A percentile compares a stretch with the other conserved stretches of the same genome.
These are phyloP conservation scores for Eudemis profundana DNA, from an alignment of 2,888 invertebrate species.

Conservation along the genomic window DNA sequence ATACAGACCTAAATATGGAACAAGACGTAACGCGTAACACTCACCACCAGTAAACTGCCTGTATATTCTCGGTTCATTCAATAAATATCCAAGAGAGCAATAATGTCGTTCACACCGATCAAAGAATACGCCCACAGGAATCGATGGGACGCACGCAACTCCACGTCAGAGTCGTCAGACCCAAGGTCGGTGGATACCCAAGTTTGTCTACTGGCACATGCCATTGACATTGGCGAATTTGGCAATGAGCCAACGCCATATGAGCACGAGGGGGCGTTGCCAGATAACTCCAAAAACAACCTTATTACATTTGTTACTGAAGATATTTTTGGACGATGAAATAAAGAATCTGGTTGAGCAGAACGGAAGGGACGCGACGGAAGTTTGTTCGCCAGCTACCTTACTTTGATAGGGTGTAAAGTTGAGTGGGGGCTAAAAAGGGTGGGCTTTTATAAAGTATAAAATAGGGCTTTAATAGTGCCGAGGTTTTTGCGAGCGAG, in stretches of 20 bases:
- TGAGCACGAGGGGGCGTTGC: slow-evolving; percentile 52
- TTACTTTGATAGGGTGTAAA: slow-evolving; percentile 18
- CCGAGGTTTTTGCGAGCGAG: slow-evolving; percentile 4
- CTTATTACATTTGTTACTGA: slow-evolving; percentile 22
- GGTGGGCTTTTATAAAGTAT: slow-evolving; percentile 34
- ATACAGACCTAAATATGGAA: not conserved
- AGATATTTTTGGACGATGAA: not conserved
- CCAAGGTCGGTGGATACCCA: slow-evolving; percentile 44
- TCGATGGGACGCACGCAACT: slow-evolving; percentile 18
- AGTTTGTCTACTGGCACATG: slow-evolving; percentile 63
- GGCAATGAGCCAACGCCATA: slow-evolving; percentile 54
- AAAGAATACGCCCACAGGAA: slow-evolving; percentile 31
- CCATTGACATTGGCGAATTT: slow-evolving; percentile 75
- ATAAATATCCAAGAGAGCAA: slow-evolving; percentile 31
- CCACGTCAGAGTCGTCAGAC: slow-evolving; percentile 12
- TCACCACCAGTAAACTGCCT: slow-evolving; percentile 6
- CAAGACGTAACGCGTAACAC: slow-evolving; percentile 1
- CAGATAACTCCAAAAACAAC: slow-evolving; percentile 52
- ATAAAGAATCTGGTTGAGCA: not conserved
- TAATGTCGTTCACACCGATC: slow-evolving; percentile 41
- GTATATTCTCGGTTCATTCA: slow-evolving; percentile 21
- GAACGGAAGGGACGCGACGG: slow-evolving; percentile 21
- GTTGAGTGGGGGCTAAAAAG: slow-evolving; percentile 12
- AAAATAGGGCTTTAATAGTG: slow-evolving; percentile 28
- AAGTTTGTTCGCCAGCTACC: slow-evolving; percentile 23